Evolutionary conservation across 2,113 vertebrate species (phyloP).

Genomic region (Chrysemys picta): DNA sequence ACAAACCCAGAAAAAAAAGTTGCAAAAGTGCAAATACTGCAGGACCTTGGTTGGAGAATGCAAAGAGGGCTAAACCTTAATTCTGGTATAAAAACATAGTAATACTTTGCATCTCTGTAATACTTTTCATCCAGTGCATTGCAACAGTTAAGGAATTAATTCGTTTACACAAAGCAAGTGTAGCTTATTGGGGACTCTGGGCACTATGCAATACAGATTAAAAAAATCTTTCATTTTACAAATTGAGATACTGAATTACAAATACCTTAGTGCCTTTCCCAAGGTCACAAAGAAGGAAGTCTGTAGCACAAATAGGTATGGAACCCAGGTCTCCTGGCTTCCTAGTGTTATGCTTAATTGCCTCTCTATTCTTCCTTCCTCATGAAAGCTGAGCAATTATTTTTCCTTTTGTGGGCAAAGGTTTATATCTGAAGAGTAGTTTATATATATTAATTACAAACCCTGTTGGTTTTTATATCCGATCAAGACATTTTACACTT

Average conservation of each 20-base stretch:
- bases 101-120: background rate
- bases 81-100: background rate
- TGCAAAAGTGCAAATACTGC: background rate
- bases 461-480: background rate
- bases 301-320: background rate
- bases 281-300: background rate
- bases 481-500: background rate
- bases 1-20: background rate
- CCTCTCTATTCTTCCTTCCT: background rate
- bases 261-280: background rate
- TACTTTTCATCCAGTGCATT: background rate
- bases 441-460: background rate
- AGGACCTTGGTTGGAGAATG: background rate
- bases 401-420: background rate
- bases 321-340: background rate
- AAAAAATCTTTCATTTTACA: background rate
- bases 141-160: background rate
- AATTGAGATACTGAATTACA: background rate
- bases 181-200: background rate
- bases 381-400: background rate
- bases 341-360: background rate
- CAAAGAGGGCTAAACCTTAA: background rate
- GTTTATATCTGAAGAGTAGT: too few relatives aligned
- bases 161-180: background rate
- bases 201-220: fast-evolving